These are phyloP conservation scores for Pachyramphus minor DNA, from an alignment of 2,113 vertebrate genomes.

Conservation along the genomic window DNA sequence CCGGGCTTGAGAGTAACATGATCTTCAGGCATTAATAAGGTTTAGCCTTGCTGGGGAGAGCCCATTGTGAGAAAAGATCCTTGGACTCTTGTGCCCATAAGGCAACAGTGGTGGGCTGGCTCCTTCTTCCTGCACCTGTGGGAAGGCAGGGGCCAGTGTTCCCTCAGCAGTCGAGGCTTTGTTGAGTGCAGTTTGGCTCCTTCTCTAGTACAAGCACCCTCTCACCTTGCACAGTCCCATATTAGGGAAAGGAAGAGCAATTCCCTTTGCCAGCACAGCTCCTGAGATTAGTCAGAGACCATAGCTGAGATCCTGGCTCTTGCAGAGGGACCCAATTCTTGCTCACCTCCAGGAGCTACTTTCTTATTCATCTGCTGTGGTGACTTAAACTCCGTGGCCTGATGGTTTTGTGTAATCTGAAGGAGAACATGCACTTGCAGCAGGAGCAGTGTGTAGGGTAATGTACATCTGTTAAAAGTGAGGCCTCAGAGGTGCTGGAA, in stretches of 20 bases:
- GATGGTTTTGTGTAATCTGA: background rate
- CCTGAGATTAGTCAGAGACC: background rate
- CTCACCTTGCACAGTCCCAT: background rate
- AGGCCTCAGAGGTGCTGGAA: background rate
- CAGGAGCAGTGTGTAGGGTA: background rate
- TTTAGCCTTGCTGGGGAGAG: background rate
- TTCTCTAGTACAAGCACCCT: background rate
- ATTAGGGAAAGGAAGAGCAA: background rate
- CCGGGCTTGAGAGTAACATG: background rate
- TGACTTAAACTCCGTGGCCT: background rate
- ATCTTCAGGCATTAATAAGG: background rate
- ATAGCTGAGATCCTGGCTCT: background rate
- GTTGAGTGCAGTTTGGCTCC: background rate
- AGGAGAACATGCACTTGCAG: background rate
- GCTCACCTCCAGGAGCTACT: background rate
- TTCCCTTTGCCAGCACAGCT: background rate
- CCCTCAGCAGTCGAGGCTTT: background rate
- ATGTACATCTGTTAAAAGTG: background rate
- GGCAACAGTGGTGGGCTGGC: background rate
- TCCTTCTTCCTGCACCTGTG: background rate
- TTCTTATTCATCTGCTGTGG: background rate
- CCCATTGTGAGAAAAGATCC: background rate
- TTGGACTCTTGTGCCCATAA: rapidly evolving
- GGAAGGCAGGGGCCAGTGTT: background rate
- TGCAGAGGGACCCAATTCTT: background rate